These are phyloP conservation scores for Nyleta sp. DNA, from an alignment of 2,888 invertebrate genomes.

Conservation along the genomic window DNA sequence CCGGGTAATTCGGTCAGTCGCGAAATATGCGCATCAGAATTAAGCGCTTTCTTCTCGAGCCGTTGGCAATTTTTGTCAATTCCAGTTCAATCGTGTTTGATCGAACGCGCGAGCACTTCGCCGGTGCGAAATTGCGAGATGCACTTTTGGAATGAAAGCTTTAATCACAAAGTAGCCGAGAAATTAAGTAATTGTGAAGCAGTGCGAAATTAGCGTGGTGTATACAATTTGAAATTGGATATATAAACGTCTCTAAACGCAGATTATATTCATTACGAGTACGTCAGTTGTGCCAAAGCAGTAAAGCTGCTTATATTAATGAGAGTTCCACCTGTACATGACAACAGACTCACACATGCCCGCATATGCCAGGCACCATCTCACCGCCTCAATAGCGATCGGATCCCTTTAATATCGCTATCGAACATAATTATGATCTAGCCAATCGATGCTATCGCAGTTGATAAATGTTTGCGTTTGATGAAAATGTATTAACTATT, in stretches of 20 bases:
- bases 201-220: neutral
- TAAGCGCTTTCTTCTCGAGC: too few relatives aligned
- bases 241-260: slow-evolving; percentile 41
- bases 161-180: too few relatives aligned
- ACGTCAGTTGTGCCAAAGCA: slow-evolving; percentile 47
- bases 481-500: slow-evolving; percentile 20
- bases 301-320: slow-evolving; percentile 55
- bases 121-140: too few relatives aligned
- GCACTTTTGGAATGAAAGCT: too few relatives aligned
- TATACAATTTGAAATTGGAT: slow-evolving; percentile 32
- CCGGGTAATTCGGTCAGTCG: too few relatives aligned
- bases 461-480: slow-evolving; percentile 39
- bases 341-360: slow-evolving; percentile 39
- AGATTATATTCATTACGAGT: slow-evolving; percentile 46
- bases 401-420: slow-evolving; percentile 44
- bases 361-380: slow-evolving; percentile 30
- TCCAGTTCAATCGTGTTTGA: too few relatives aligned
- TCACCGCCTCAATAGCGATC: slow-evolving; percentile 39
- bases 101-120: too few relatives aligned
- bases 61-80: too few relatives aligned
- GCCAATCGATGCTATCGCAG: slow-evolving; percentile 41
- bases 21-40: too few relatives aligned
- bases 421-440: slow-evolving; percentile 47
- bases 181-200: slow-evolving; percentile 10
- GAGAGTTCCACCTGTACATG: slow-evolving; percentile 51